These are phyloP conservation scores for Machimus rusticus DNA, from an alignment of 2,888 invertebrate species.

Conservation along the genomic window DNA sequence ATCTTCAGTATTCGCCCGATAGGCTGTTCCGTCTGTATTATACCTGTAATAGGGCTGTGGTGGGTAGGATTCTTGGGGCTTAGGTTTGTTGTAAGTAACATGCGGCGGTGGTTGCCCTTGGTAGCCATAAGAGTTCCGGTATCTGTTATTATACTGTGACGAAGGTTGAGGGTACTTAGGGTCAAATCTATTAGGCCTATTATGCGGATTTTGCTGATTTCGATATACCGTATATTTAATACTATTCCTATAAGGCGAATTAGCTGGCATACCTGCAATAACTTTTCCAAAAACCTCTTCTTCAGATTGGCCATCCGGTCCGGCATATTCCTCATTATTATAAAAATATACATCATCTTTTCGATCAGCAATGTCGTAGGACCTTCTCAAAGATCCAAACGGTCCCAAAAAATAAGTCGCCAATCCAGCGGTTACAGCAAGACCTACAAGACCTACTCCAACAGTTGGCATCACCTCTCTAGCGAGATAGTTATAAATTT, in stretches of 20 bases:
- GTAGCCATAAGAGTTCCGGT: conserved; percentile 22
- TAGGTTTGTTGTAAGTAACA: conserved; percentile 19
- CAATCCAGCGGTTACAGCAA: conserved; percentile 76
- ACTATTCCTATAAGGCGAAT: conserved; percentile 62
- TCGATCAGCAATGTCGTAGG: conserved; percentile 70
- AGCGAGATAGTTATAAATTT: conserved; percentile 79
- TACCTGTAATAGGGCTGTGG: conserved; percentile 37
- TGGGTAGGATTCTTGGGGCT: conserved; percentile 6
- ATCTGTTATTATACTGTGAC: conserved; percentile 29
- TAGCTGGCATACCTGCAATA: conserved; percentile 72
- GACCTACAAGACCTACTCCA: conserved; percentile 77
- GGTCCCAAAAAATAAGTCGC: conserved; percentile 78
- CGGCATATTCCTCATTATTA: conserved; percentile 72
- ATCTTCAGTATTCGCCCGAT: conserved; percentile 33
- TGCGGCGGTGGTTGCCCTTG: conserved; percentile 32
- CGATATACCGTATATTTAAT: conserved; percentile 57
- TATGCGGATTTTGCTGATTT: conserved; percentile 30
- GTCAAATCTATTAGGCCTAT: conserved; percentile 59
- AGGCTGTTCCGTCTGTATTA: conserved; percentile 20
- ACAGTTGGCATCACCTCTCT: conserved; percentile 84
- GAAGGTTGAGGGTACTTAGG: conserved; percentile 58
- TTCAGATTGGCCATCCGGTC: conserved; percentile 73
- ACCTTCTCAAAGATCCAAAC: conserved; percentile 72
- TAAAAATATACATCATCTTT: conserved; percentile 73
- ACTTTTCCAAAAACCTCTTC: conserved; percentile 81